Evolutionary conservation across 2,113 vertebrate species (phyloP).

Genomic region (Triplophysa siluroides): DNA sequence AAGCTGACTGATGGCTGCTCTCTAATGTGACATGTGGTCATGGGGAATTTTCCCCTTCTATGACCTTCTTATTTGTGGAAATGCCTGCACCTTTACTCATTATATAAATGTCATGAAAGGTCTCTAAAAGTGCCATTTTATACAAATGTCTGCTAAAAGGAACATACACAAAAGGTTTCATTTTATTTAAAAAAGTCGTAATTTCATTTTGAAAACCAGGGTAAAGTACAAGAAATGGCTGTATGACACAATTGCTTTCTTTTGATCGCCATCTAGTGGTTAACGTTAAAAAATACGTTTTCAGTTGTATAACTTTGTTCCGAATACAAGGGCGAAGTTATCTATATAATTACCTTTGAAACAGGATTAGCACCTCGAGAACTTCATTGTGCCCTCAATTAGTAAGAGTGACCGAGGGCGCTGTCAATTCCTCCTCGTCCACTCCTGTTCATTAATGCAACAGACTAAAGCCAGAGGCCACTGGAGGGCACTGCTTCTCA

Average conservation of each 20-base stretch:
- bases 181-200: background rate
- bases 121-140: background rate
- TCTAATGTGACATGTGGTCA: background rate
- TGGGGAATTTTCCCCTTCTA: background rate
- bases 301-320: slow-evolving; percentile 6
- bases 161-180: background rate
- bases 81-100: slow-evolving; percentile 34
- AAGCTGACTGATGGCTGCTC: background rate
- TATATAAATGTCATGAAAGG: background rate
- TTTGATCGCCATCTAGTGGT: slow-evolving; percentile 44
- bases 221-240: background rate
- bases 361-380: background rate
- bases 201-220: background rate
- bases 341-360: slow-evolving; percentile 15
- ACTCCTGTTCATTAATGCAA: background rate
- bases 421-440: slow-evolving; percentile 15
- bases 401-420: slow-evolving; percentile 1
- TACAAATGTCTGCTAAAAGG: slow-evolving; percentile 19
- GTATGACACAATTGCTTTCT: background rate
- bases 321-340: background rate
- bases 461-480: slow-evolving; percentile 29
- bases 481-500: slow-evolving; percentile 45
- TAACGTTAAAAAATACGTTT: background rate
- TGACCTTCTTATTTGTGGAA: slow-evolving; percentile 46
- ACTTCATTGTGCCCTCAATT: slow-evolving; percentile 29